Base-by-base conservation (phyloP, 2,888 invertebrate species). In the Podabrus alpinus region DNA sequence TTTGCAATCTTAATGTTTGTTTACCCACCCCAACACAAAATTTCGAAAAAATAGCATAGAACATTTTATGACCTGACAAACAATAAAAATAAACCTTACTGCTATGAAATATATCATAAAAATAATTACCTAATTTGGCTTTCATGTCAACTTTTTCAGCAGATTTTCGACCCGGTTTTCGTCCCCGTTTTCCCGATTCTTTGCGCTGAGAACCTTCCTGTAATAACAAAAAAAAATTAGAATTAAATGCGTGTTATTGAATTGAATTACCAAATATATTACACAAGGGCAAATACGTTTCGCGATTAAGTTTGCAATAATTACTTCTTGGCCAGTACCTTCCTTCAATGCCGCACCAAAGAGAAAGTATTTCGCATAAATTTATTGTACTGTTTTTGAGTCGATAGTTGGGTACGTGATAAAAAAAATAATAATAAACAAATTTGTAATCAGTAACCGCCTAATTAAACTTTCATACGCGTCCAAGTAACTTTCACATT, bases 71-170 rank as follows among this genome's bases (percentile, higher is more conserved):
- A n/a, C n/a, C n/a, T n/a, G n/a, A n/a, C n/a, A n/a, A n/a, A n/a
- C n/a, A n/a, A n/a, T n/a, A n/a, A n/a, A n/a, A n/a, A n/a, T n/a
- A n/a, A n/a, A n/a, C n/a, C n/a, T n/a, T n/a, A n/a, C n/a, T n/a
- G n/a, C n/a, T n/a, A 45, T n/a, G 7, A n/a, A n/a, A 45, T n/a
- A n/a, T 4, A n/a, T n/a, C 4, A 45, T 45, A 45, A 45, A n/a
- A n/a, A 45, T 45, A 45, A 88, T 86, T 88, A 95, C 96, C 96
- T 82, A 97, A 91, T 90, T 97, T 97, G 78, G 96, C 96, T 91
- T 95, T 95, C 90, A 96, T 95, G 88, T 97, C 97, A 88, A 96
- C 92, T 90, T 96, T 97, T 86, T 96, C 96, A 25, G 92, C 90
- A 82, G 94, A 92, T 89, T 95, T 95, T 86, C 95, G 91, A 84